phyloP scores from a whole-genome alignment of 1,140 invertebrate species.

The Grapholita molesta region DNA sequence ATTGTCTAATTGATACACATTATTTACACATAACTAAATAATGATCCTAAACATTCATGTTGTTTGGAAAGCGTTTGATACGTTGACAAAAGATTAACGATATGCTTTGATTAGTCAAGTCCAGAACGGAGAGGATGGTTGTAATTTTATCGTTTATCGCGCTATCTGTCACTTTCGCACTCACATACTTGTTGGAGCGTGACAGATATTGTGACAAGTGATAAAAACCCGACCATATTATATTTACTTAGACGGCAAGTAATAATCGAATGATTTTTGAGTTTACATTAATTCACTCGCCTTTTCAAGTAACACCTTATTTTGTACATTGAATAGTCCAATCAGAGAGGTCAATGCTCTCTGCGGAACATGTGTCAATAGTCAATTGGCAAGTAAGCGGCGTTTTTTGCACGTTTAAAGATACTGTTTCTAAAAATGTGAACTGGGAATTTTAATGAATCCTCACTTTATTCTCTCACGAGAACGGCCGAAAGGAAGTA shows the following conservation, averaged over 20 bases:
- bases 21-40: too few species aligned
- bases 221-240: too few species aligned
- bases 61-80: not conserved
- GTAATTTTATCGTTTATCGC: too few species aligned
- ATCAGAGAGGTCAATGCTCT: not conserved
- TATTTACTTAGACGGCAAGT: not conserved
- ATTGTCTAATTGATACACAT: too few species aligned
- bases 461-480: not conserved
- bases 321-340: not conserved
- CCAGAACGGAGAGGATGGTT: too few species aligned
- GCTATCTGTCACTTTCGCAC: too few species aligned
- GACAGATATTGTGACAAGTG: too few species aligned
- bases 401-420: not conserved
- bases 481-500: not conserved
- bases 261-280: not conserved
- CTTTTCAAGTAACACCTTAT: not conserved
- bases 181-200: too few species aligned
- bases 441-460: not conserved
- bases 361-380: not conserved
- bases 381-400: not conserved
- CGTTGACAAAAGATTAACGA: not conserved
- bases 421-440: not conserved
- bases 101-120: too few species aligned
- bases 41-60: too few species aligned
- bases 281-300: not conserved